Evolutionary conservation across 2,888 invertebrate genomes (phyloP).

Genomic region (Cancer borealis): DNA sequence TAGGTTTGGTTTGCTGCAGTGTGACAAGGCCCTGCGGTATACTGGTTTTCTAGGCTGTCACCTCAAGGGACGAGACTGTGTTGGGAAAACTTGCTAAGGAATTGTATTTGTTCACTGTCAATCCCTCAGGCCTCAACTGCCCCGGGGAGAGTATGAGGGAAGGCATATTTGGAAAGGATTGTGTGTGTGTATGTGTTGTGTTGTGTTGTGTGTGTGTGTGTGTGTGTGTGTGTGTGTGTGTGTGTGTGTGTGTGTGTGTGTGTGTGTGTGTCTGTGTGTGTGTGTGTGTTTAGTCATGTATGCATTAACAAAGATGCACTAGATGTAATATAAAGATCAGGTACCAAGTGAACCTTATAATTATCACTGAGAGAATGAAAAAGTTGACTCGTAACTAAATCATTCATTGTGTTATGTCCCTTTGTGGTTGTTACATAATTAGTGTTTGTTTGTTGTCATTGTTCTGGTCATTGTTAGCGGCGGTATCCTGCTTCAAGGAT

Average conservation of each 20-base stretch:
- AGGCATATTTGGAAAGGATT: background rate
- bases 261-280: background rate
- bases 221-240: background rate
- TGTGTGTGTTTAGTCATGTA: too few species aligned
- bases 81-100: background rate
- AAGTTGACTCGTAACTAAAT: too few species aligned
- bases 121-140: background rate
- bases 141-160: background rate
- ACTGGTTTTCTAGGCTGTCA: background rate
- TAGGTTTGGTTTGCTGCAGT: too few species aligned
- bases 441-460: background rate
- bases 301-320: too few species aligned
- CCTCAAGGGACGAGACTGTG: background rate
- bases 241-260: conserved; percentile 1
- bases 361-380: too few species aligned
- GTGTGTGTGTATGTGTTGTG: background rate
- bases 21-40: background rate
- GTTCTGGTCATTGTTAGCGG: background rate
- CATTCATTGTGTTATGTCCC: too few species aligned
- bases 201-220: background rate
- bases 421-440: background rate
- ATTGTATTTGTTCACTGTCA: background rate
- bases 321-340: too few species aligned
- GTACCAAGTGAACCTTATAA: too few species aligned
- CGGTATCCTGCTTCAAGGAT: background rate